A percentile compares a stretch with the other conserved stretches of the same genome.
Conservation (phyloP, 2,888 invertebrate species). For the Lottia gigantea region DNA sequence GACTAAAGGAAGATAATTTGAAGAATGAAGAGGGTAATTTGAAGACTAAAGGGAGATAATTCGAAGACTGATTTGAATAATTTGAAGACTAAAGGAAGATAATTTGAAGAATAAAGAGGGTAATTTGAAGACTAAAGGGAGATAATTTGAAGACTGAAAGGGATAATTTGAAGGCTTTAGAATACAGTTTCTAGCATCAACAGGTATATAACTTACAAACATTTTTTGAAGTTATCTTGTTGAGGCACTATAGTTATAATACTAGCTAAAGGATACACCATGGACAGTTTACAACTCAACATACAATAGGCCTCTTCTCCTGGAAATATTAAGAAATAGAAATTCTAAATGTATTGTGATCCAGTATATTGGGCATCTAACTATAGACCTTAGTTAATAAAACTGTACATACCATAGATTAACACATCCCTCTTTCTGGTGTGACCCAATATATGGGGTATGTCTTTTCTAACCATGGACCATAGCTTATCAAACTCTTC, state of each 20-base stretch:
- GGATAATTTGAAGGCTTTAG: too few species aligned
- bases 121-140: background rate
- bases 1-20: too few species aligned
- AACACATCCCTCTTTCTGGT: constrained; percentile 6
- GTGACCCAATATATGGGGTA: background rate
- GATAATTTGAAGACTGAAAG: background rate
- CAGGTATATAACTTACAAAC: too few species aligned
- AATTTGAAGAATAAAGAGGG: background rate
- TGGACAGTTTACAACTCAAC: constrained; percentile 16
- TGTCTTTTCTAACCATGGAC: constrained; percentile 4
- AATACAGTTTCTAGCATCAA: too few species aligned
- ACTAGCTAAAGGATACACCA: constrained; percentile 13
- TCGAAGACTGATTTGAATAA: background rate
- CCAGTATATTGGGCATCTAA: background rate
- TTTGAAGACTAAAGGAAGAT: background rate
- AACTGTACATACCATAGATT: constrained; percentile 13
- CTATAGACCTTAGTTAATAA: background rate
- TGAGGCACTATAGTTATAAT: constrained; percentile 13
- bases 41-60: background rate
- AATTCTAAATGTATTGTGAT: background rate
- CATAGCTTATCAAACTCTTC: constrained; percentile 13
- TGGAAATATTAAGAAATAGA: background rate
- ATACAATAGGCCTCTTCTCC: constrained; percentile 14
- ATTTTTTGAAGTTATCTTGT: too few species aligned
- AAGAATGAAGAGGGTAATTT: too few species aligned